Evolutionary conservation across 2,888 invertebrate genomes (phyloP), one percentile per base, ranked within the genome.

Genomic region (Tachina grossa): DNA sequence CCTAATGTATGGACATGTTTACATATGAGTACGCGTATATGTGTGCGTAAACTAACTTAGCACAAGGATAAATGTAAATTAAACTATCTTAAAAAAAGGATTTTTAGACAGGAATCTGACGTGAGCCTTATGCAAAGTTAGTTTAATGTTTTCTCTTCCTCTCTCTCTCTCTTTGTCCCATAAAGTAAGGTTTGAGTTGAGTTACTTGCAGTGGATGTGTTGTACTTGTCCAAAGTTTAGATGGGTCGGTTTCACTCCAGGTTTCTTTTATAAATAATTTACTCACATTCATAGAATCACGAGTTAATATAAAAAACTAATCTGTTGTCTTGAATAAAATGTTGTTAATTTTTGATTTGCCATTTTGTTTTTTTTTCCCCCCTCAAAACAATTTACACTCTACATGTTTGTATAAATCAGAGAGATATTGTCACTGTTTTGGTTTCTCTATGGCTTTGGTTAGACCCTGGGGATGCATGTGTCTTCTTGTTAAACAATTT

Each of bases 1-100:
- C 31, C 31, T 31, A 31, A 31, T 31, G 31, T 2, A 3, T 4
- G 4, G 2, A 31, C 31, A 31, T 31, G 31, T 31, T 31, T 6
- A 31, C 6, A 31, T 31, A 14, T 53, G 16, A 19, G 39, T 89
- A n/a, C 66, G 41, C 22, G 49, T 2, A 14, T 59, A 43, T 78
- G 53, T 63, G 16, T 41, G 63, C 16, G 43, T 45, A 55, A 59
- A 47, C 77, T 69, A 59, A 57, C 71, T 74, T 74, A 89, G 89
- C 89, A 89, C 88, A 89, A 87, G 88, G 89, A 90, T 90, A 89
- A 91, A 91, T 91, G 91, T 90, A 91, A 91, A 91, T 91, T 91
- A 91, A 91, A 91, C 90, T 88, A 89, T 89, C 90, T 88, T 87
- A 89, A 88, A 89, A 81, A 80, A 74, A 75, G 39, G 68, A 87